Conservation (phyloP, 2,888 invertebrate genomes). For the Chymomyza amoena region DNA sequence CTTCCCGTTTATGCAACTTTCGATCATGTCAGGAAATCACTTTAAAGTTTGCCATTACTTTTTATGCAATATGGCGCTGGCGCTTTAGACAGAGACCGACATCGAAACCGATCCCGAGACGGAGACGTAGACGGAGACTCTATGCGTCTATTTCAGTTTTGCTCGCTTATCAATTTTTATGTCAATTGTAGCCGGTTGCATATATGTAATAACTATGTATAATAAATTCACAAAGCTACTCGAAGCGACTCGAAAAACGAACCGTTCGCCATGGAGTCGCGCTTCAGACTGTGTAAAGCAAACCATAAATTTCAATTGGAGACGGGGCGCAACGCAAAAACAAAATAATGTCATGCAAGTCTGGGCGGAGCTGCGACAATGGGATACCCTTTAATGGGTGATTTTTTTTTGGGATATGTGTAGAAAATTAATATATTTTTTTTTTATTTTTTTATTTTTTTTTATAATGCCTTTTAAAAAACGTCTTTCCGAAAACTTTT, state of each 20-base stretch:
- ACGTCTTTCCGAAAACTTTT: too few relatives aligned
- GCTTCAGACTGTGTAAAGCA: constrained; percentile 47
- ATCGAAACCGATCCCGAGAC: too few relatives aligned
- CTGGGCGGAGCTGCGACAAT: neutral
- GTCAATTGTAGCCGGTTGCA: constrained; percentile 51
- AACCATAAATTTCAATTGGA: constrained; percentile 40
- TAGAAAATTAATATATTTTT: too few relatives aligned
- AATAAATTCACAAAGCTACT: neutral
- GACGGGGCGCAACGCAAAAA: constrained; percentile 11
- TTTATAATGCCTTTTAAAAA: too few relatives aligned
- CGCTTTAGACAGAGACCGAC: constrained; percentile 1
- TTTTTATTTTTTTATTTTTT: too few relatives aligned
- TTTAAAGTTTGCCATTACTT: constrained; percentile 56
- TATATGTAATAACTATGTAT: constrained; percentile 24
- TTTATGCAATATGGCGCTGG: constrained; percentile 58
- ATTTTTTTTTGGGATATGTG: too few relatives aligned
- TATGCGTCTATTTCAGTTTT: constrained; percentile 46
- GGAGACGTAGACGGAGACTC: constrained; percentile 18
- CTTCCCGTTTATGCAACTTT: constrained; percentile 60
- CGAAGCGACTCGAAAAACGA: constrained; percentile 17
- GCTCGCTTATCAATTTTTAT: constrained; percentile 64
- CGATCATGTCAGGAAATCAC: constrained; percentile 50
- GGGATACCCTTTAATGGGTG: too few relatives aligned
- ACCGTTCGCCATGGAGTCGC: constrained; percentile 47
- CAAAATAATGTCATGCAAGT: neutral